phyloP scores from a whole-genome alignment of 2,797 vertebrate species.

The Potorous gilbertii region DNA sequence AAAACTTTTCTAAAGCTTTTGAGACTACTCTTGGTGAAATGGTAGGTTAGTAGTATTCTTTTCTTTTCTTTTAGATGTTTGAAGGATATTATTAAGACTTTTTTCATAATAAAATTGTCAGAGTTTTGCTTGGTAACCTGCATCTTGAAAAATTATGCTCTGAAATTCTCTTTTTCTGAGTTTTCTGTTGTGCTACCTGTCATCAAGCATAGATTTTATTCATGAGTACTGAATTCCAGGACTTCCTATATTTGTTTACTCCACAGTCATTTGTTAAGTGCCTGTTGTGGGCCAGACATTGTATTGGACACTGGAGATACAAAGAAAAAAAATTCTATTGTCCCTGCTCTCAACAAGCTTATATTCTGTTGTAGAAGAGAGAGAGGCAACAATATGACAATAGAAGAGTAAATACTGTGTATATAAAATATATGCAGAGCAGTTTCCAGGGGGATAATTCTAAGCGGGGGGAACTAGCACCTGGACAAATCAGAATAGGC shows the following conservation, averaged over 20 bases:
- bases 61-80: conserved; percentile 4
- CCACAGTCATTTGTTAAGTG: background rate
- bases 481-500: background rate
- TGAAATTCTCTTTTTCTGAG: background rate
- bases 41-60: conserved; percentile 86
- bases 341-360: background rate
- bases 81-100: background rate
- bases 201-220: conserved; percentile 42
- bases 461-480: background rate
- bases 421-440: background rate
- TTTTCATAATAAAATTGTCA: background rate
- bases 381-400: background rate
- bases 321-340: background rate
- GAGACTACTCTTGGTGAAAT: conserved; percentile 92
- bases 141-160: accelerated
- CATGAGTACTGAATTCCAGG: background rate
- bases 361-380: background rate
- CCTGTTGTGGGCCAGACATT: background rate
- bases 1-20: conserved; percentile 93
- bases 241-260: background rate
- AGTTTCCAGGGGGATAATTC: background rate
- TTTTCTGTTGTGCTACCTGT: conserved; percentile 16
- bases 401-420: background rate
- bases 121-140: background rate
- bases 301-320: background rate